Evolutionary conservation across 2,113 vertebrate species (phyloP), one percentile per base, ranked within the genome.

Genomic region (Chaenogobius annularis): DNA sequence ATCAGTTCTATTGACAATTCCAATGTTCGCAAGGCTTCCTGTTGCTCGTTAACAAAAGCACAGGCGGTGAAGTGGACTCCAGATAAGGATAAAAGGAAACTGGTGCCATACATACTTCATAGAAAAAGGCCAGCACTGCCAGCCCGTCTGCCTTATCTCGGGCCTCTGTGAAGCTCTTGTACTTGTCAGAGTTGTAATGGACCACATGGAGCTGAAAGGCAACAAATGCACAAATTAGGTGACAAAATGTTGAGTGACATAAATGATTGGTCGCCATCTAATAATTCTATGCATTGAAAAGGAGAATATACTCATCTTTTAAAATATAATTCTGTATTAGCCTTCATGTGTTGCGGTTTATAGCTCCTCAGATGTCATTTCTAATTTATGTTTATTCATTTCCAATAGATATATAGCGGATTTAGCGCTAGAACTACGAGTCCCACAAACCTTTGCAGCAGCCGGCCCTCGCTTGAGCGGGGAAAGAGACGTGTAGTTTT

Each of bases 101-200:
- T 55, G 47, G 50, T 65, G 71, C 44, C 37, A 63, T 65, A 86
- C 82, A 7, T 79, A 98, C 97, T 91, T 87, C 85, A 1, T 94
- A 92, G 7, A 98, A 91, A 82, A 95, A 94, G 7, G 96, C 95
- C 1, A 98, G 86, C 19, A 97, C 96, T 0, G 95, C 96, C 87
- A 99, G 31, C 0, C 96, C 97, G 0, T 96, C 92, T 0, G 90
- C 78, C 23, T 94, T 93, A 52, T 93, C 84, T 74, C 83, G 90
- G 72, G 97, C 97, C 12, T 92, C 85, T 0, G 90, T 83, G 10
- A 95, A 96, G 88, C 88, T 98, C 0, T 59, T 48, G 78, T 97
- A 98, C 72, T 92, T 93, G 0, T 84, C 94, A 9, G 95, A 93
- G 71, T 98, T 97, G 88, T 96, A 99, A 88, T 96, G 96, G 75